Conservation (phyloP, 2,797 vertebrate genomes). For the Euthynnus affinis region DNA sequence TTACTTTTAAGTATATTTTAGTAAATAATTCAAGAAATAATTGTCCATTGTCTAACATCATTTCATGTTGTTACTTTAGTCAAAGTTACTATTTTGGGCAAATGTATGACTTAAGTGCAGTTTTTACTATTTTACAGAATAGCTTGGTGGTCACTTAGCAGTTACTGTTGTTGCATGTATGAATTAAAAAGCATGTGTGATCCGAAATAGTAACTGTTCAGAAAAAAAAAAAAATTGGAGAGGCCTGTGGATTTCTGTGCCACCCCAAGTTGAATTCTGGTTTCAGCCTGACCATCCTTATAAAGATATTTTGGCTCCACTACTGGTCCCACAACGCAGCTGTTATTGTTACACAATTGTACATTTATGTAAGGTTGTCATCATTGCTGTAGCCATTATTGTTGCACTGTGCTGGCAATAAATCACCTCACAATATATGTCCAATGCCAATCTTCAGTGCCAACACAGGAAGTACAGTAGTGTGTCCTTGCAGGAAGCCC, state of each 20-base stretch:
- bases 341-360: not conserved
- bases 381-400: not conserved
- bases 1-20: not conserved
- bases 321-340: not conserved
- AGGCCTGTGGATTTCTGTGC: not conserved
- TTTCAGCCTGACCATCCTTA: not conserved
- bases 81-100: not conserved
- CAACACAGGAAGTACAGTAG: not conserved
- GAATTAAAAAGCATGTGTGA: not conserved
- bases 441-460: not conserved
- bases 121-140: no score
- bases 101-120: not conserved
- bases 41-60: not conserved
- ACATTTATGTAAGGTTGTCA: not conserved
- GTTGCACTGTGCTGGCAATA: not conserved
- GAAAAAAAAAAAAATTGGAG: not conserved
- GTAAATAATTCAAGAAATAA: not conserved
- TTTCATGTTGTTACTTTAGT: not conserved
- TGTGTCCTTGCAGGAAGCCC: not conserved
- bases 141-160: no score
- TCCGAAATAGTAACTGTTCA: not conserved
- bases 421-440: not conserved
- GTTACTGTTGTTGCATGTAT: no score
- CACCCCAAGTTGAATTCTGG: not conserved
- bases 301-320: slow-evolving; percentile 3